These are phyloP conservation scores for Xanthorhoe designata DNA, from an alignment of 2,888 invertebrate genomes.

Conservation along the genomic window DNA sequence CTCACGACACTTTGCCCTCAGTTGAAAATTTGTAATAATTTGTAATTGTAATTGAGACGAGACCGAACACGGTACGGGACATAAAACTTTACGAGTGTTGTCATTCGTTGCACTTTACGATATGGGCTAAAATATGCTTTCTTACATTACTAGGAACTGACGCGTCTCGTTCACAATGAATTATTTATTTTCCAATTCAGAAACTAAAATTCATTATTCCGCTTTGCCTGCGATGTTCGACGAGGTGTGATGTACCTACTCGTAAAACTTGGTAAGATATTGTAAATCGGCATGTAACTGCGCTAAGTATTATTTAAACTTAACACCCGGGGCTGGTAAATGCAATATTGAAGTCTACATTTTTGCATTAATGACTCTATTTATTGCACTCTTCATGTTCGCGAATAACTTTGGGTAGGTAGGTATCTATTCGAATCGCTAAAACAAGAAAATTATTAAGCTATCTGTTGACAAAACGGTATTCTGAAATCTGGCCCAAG, in stretches of 20 bases:
- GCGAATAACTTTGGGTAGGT: slow-evolving; percentile 36
- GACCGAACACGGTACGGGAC: slow-evolving; percentile 64
- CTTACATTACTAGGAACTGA: slow-evolving; percentile 72
- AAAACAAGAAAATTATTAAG: slow-evolving; percentile 25
- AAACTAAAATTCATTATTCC: slow-evolving; percentile 71
- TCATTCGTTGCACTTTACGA: slow-evolving; percentile 79
- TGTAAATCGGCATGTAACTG: slow-evolving; percentile 56
- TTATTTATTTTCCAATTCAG: slow-evolving; percentile 78
- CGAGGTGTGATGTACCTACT: slow-evolving; percentile 55
- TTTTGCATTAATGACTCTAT: slow-evolving; percentile 61
- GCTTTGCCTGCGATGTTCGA: slow-evolving; percentile 63
- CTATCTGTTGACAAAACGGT: slow-evolving; percentile 25
- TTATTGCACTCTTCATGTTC: slow-evolving; percentile 47
- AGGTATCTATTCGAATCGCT: too few species aligned
- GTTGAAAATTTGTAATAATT: slow-evolving; percentile 80
- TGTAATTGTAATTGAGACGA: slow-evolving; percentile 83
- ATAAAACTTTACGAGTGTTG: slow-evolving; percentile 81
- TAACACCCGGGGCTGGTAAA: slow-evolving; percentile 43
- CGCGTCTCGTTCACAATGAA: slow-evolving; percentile 71
- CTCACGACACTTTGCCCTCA: slow-evolving; percentile 59
- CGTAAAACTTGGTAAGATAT: slow-evolving; percentile 63
- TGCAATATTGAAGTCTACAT: slow-evolving; percentile 47
- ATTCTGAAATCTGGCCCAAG: slow-evolving; percentile 28
- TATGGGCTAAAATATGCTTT: slow-evolving; percentile 77
- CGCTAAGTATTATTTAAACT: slow-evolving; percentile 57